Evolutionary conservation across 1,140 invertebrate genomes (phyloP).

Genomic region (Leucophenga varia): DNA sequence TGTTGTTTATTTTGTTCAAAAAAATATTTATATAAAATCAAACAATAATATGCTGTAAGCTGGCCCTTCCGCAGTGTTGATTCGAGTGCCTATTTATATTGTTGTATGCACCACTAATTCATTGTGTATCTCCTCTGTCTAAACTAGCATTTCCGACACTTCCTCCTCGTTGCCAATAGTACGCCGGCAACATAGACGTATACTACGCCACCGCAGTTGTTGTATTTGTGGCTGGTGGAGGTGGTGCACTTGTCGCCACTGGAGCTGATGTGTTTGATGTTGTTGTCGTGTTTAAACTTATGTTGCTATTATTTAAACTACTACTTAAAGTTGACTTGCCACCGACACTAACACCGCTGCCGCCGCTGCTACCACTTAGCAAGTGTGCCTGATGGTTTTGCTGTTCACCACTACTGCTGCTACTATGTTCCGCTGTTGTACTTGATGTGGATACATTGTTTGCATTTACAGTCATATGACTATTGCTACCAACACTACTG

Average conservation of each 20-base stretch:
- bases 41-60: too few species aligned
- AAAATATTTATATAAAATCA: too few species aligned
- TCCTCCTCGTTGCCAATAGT: slow-evolving; percentile 33
- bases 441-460: slow-evolving; percentile 4
- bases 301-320: slow-evolving; percentile 17
- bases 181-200: slow-evolving; percentile 46
- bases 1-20: too few species aligned
- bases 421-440: slow-evolving; percentile 3
- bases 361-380: slow-evolving; percentile 6
- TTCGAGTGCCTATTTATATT: too few species aligned
- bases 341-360: slow-evolving; percentile 27
- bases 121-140: too few species aligned
- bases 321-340: slow-evolving; percentile 23
- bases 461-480: slow-evolving; percentile 20
- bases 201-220: slow-evolving; percentile 56
- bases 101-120: too few species aligned
- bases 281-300: slow-evolving; percentile 14
- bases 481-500: slow-evolving; percentile 27
- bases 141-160: too few species aligned
- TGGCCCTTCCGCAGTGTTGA: too few species aligned
- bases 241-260: slow-evolving; percentile 28
- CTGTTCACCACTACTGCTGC: slow-evolving; percentile 13
- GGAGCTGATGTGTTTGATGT: slow-evolving; percentile 11
- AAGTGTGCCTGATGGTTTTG: slow-evolving; percentile 5
- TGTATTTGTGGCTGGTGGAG: slow-evolving; percentile 43